These are phyloP conservation scores for Dasypus novemcinctus DNA, from an alignment of 2,113 vertebrate genomes.

Conservation along the genomic window DNA sequence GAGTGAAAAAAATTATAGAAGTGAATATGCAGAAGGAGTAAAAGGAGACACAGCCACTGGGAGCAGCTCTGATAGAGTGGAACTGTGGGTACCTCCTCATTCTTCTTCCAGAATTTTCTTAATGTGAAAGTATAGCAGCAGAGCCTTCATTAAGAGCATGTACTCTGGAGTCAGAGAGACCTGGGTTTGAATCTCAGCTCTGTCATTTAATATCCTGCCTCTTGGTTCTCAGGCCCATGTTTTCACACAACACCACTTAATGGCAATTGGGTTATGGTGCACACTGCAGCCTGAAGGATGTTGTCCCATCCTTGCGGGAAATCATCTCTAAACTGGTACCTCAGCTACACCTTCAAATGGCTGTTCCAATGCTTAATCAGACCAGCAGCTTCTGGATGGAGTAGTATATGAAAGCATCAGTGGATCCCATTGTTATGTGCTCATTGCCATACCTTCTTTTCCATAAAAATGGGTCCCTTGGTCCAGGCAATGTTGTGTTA, in stretches of 20 bases:
- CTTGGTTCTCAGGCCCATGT: neutral
- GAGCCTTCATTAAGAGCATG: neutral
- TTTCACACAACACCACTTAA: neutral
- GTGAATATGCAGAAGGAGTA: neutral
- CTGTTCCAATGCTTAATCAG: neutral
- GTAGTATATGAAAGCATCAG: neutral
- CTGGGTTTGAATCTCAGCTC: neutral
- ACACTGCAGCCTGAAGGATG: neutral
- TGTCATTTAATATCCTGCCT: neutral
- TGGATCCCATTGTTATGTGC: neutral
- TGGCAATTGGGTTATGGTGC: neutral
- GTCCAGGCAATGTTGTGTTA: neutral
- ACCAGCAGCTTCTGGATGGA: neutral
- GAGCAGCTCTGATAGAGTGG: neutral
- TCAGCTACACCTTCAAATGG: neutral
- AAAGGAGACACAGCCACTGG: neutral
- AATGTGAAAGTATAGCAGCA: neutral
- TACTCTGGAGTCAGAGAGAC: neutral
- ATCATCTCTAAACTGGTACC: neutral
- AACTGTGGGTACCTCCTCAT: neutral
- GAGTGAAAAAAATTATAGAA: neutral
- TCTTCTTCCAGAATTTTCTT: neutral
- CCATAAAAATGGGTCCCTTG: neutral
- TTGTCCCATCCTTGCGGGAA: neutral
- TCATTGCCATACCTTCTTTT: neutral